Evolutionary conservation across 2,113 vertebrate species (phyloP).

Genomic region (Centropus unirufus): DNA sequence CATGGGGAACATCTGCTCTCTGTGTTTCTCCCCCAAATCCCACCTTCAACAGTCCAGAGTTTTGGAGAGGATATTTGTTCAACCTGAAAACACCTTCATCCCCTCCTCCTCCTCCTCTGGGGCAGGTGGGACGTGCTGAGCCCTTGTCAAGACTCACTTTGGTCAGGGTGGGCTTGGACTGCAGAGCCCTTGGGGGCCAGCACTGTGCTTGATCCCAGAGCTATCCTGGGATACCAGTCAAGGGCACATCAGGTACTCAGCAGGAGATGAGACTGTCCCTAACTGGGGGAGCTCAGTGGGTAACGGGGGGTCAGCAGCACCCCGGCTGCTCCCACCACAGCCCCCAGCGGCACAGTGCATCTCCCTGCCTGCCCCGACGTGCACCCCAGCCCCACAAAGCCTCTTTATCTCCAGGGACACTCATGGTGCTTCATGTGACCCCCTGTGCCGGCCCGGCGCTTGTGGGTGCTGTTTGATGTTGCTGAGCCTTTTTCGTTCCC

Average conservation of each 20-base stretch:
- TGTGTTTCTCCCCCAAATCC: accelerated
- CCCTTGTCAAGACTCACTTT: accelerated
- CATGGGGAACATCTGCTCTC: background rate
- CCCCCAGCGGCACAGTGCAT: background rate
- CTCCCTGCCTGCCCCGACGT: background rate
- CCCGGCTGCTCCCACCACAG: accelerated
- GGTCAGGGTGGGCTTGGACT: background rate
- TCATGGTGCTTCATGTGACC: constrained; percentile 30
- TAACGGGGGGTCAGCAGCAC: accelerated
- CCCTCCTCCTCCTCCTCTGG: background rate
- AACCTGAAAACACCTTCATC: background rate
- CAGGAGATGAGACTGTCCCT: background rate
- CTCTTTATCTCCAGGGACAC: background rate
- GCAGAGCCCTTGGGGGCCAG: accelerated
- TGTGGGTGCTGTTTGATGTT: background rate
- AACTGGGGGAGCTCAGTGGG: background rate
- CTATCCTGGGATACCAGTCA: accelerated
- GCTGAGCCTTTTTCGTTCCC: background rate
- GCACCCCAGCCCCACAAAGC: background rate
- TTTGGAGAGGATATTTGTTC: background rate
- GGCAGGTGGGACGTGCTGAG: accelerated
- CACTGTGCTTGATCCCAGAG: accelerated
- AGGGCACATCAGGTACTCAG: background rate
- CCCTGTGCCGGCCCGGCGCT: background rate
- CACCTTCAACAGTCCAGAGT: background rate